Conservation (phyloP, 2,113 vertebrate genomes). For the Cathartes aura region DNA sequence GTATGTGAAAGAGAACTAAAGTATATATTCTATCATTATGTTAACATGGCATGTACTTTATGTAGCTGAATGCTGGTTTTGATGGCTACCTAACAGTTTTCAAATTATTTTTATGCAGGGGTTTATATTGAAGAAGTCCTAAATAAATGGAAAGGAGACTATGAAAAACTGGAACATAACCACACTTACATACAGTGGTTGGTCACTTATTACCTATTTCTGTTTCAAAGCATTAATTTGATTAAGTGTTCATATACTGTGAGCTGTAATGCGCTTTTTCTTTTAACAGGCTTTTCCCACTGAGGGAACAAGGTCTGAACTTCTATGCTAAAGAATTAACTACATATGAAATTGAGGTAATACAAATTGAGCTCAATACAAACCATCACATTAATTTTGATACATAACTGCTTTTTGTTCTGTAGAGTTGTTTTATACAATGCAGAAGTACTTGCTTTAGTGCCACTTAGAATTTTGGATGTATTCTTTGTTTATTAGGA, state of each 20-base stretch:
- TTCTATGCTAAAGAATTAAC: constrained; percentile 98
- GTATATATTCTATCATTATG: background rate
- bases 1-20: background rate
- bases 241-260: background rate
- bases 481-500: constrained; percentile 79
- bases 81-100: constrained; percentile 2
- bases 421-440: background rate
- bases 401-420: background rate
- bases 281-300: constrained; percentile 90
- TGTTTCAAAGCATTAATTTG: constrained; percentile 22
- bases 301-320: constrained; percentile 98
- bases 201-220: constrained; percentile 65
- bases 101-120: constrained; percentile 77
- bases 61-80: background rate
- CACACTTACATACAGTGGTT: constrained; percentile 99
- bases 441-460: background rate
- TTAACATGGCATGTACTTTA: background rate
- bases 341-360: constrained; percentile 98
- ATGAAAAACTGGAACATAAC: constrained; percentile 97
- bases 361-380: background rate
- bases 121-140: constrained; percentile 98
- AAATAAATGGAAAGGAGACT: constrained; percentile 95
- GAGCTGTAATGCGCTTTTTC: background rate
- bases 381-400: background rate
- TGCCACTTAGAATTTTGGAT: background rate